Evolutionary conservation across 2,797 vertebrate genomes (phyloP), one percentile per base, ranked within the genome.

Genomic region (Masticophis lateralis): DNA sequence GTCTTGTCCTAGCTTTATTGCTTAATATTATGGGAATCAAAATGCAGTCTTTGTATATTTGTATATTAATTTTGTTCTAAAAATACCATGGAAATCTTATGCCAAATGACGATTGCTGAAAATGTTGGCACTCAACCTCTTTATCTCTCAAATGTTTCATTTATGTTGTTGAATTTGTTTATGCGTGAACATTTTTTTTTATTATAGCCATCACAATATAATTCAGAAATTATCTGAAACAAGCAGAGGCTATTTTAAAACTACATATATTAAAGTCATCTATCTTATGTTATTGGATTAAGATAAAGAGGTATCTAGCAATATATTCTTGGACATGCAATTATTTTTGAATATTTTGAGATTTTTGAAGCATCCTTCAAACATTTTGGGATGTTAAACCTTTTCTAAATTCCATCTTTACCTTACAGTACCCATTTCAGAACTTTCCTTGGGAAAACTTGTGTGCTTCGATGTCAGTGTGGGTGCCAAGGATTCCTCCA

Each of bases 371-470:
- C 37, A 94, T 95, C 5, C 0, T 37, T 37, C 37, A 37, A 37
- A 37, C 37, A 37, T 92, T 88, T 95, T 0, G 86, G 93, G 69
- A 89, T 93, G 27, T 12, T 89, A 86, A 89, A 91, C 79, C 16
- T 86, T 74, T 1, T 55, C 66, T 92, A 90, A 74, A 93, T 57
- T 86, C 59, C 0, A 59, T 14, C 20, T 79, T 59, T 25, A 37
- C 13, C 14, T 27, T 57, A 28, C 16, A 47, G 10, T 20, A 14
- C 3, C 27, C 12, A 83, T 56, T 37, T 9, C 25, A 59, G 56
- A 43, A 59, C 3, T 16, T 43, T 91, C 25, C 8, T 66, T 90
- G 89, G 51, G 56, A 51, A 86, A 86, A 56, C 28, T 11, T 10
- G 16, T n/a, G 25, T 91, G 37, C 37, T 43, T 83, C 25, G 61